Evolutionary conservation across 2,888 invertebrate genomes (phyloP).

Genomic region (Atethmia centrago): DNA sequence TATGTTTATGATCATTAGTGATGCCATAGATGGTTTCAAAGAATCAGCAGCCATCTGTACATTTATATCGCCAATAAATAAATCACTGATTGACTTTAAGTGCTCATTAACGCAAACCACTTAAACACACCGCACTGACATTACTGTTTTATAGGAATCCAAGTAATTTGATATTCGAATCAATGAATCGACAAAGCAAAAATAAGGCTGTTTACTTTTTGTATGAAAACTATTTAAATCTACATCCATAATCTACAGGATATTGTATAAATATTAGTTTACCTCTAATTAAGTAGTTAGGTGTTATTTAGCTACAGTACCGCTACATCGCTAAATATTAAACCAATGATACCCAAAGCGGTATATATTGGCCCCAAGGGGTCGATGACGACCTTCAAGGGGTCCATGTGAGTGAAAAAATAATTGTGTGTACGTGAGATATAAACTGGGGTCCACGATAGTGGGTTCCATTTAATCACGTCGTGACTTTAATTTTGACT

Average conservation of each 20-base stretch:
- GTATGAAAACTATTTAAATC: background rate
- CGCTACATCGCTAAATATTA: background rate
- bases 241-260: background rate
- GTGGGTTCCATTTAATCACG: no score
- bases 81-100: background rate
- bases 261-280: slow-evolving; percentile 12
- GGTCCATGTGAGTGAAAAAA: no score
- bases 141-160: background rate
- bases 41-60: background rate
- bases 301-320: background rate
- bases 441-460: no score
- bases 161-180: slow-evolving; percentile 22
- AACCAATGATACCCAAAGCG: no score
- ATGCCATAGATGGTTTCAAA: background rate
- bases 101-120: background rate
- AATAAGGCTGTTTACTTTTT: background rate
- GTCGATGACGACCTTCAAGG: no score
- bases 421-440: no score
- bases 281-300: background rate
- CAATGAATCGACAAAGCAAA: slow-evolving; percentile 1
- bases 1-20: slow-evolving; percentile 7
- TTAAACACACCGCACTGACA: background rate
- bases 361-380: no score
- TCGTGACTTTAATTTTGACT: no score
- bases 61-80: slow-evolving; percentile 7